Conservation (phyloP, 2,797 vertebrate species). For the Aldrovandia affinis region DNA sequence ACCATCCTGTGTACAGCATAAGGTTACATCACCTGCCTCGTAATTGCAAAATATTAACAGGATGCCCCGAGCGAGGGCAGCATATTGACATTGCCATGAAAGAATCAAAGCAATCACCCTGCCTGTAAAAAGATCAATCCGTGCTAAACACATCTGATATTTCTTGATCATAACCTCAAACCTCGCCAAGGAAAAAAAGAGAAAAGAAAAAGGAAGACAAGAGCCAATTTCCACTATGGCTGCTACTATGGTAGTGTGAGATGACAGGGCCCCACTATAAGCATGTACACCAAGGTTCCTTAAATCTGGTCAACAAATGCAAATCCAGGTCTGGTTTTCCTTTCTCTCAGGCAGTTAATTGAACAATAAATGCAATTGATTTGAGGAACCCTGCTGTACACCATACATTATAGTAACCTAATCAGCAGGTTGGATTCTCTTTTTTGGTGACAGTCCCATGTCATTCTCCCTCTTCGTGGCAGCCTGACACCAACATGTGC, state of each 20-base stretch:
- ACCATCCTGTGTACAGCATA: not conserved
- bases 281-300: no score
- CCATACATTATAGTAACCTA: not conserved
- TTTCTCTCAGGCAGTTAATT: no score
- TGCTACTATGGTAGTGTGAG: not conserved
- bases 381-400: no score
- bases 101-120: not conserved
- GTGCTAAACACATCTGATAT: conserved; percentile 7
- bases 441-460: no score
- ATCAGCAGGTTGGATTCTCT: conserved; percentile 6
- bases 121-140: conserved; percentile 15
- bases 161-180: not conserved
- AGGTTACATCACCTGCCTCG: not conserved
- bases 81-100: not conserved
- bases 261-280: conserved; percentile 49
- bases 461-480: no score
- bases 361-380: no score
- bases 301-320: no score
- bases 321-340: no score
- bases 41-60: not conserved
- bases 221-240: not conserved
- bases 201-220: no score
- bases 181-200: not conserved
- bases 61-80: not conserved
- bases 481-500: no score